Evolutionary conservation across 1,140 invertebrate species (phyloP).

Genomic region (Armadillidium nasatum): DNA sequence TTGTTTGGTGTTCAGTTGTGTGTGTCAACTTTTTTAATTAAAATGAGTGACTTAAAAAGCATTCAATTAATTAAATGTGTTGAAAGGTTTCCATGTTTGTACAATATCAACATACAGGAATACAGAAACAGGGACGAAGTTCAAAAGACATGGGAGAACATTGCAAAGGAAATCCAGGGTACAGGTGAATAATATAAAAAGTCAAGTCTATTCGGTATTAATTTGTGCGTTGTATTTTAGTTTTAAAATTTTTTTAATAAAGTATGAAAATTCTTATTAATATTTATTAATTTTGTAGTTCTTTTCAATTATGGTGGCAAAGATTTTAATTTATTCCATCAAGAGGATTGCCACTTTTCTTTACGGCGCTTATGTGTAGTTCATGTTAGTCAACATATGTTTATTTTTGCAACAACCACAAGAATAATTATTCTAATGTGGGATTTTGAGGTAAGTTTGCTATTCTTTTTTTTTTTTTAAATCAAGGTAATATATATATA

Average conservation of each 20-base stretch:
- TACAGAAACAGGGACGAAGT: no score
- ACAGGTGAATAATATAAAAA: no score
- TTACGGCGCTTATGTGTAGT: not conserved
- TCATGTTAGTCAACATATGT: not conserved
- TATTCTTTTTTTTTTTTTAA: no score
- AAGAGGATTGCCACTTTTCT: not conserved
- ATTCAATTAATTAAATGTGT: no score
- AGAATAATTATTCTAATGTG: not conserved
- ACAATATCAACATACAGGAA: no score
- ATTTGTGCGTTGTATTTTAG: not conserved
- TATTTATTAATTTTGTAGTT: not conserved
- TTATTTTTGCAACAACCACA: not conserved
- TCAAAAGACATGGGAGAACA: no score
- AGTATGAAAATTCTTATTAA: not conserved
- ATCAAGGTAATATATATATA: no score
- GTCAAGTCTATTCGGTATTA: not conserved
- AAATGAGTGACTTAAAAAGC: no score
- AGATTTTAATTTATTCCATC: not conserved
- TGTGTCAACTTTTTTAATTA: no score
- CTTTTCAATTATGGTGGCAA: not conserved
- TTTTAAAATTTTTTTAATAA: not conserved
- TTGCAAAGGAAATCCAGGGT: no score
- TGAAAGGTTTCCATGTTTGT: no score
- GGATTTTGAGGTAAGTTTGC: not conserved
- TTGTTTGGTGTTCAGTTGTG: no score